Evolutionary conservation across 1,140 invertebrate species (phyloP), one percentile per base, ranked within the genome.

Genomic region (Drosophila sproati): DNA sequence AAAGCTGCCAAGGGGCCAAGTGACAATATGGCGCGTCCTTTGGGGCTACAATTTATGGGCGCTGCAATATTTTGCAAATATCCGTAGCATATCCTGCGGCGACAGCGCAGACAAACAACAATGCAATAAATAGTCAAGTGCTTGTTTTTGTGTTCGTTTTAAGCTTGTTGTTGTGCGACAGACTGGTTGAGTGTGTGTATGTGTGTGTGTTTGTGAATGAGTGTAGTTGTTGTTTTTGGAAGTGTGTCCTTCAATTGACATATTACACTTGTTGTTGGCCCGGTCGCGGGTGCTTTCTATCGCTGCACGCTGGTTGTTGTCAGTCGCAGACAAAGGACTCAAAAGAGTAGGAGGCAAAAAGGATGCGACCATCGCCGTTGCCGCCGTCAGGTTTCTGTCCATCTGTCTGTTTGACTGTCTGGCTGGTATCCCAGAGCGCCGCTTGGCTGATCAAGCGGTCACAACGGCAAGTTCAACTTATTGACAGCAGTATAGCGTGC

Each of bases 31-130:
- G 67, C 51, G 51, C 60, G 67, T 77, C 70, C 82, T 87, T 87
- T 79, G 74, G 82, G 73, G 29, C 39, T 77, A 80, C 77, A 89
- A 88, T 88, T 88, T 88, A 88, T 88, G 83, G 85, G 77, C 71
- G 81, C 78, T 89, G 85, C 85, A 88, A 88, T 88, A 88, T 88
- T 88, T 88, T 89, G 85, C 85, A 88, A 88, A 88, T 85, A 88
- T 83, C 85, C 81, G 61, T 88, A 75, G 85, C 78, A 89, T 89
- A 89, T 88, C 85, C 85, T 88, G 85, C 81, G 85, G 85, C 86
- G 85, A 80, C 83, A 87, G 67, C 69, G 56, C 73, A 62, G 63
- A 62, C 78, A 78, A 82, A 85, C 85, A 90, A 80, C 67, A 80
- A 56, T 89, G 86, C 85, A 88, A 88, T 88, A 89, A 88, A 89